phyloP scores from a whole-genome alignment of 2,888 invertebrate genomes.

The Pseudococcus longispinus region DNA sequence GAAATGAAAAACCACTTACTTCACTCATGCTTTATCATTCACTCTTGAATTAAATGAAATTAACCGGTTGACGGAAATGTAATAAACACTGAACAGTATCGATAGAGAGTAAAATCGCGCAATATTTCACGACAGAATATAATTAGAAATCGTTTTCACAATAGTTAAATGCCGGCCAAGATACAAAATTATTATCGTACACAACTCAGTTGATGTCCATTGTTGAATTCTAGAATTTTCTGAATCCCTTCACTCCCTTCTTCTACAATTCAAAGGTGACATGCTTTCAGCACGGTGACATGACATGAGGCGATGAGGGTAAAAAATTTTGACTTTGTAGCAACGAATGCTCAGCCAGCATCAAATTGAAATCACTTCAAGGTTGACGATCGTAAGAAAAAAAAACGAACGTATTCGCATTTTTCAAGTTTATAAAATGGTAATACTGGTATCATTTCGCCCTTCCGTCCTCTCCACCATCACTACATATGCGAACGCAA shows the following conservation, averaged over 20 bases:
- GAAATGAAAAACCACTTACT: not conserved
- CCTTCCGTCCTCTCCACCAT: not conserved
- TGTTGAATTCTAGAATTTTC: slow-evolving; percentile 39
- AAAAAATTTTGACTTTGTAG: too few species aligned
- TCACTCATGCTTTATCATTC: slow-evolving; percentile 33
- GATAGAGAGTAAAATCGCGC: not conserved
- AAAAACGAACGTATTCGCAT: not conserved
- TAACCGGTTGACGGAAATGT: not conserved
- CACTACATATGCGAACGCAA: too few species aligned
- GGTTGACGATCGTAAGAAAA: not conserved
- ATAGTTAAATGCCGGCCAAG: not conserved
- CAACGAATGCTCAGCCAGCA: not conserved
- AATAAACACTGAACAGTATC: not conserved
- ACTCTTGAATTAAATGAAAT: not conserved
- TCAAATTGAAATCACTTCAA: not conserved
- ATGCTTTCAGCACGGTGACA: too few species aligned
- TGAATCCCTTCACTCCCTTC: not conserved
- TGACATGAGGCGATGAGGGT: too few species aligned
- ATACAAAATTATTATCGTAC: not conserved
- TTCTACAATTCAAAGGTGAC: not conserved
- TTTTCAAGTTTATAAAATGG: not conserved
- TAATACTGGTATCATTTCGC: not conserved
- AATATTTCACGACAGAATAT: not conserved
- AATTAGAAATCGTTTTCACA: not conserved
- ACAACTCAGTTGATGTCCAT: not conserved